A percentile compares a stretch with the other conserved stretches of the same genome.
Evolutionary conservation across 2,888 invertebrate species (phyloP).

Genomic region (Rhorus exstirpatorius): DNA sequence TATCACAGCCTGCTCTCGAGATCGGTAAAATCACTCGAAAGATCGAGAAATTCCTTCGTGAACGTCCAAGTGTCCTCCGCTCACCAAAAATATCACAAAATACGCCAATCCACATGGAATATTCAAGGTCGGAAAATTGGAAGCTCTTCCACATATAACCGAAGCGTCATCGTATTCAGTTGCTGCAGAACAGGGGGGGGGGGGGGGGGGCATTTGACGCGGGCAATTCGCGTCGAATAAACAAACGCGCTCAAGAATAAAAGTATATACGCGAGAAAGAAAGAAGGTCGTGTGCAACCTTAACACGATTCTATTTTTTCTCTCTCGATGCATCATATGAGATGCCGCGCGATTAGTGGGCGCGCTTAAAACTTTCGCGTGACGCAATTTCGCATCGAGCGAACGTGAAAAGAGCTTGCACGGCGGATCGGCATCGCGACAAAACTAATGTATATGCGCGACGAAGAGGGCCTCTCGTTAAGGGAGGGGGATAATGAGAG

Average conservation of each 20-base stretch:
- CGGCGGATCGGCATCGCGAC: too few relatives aligned
- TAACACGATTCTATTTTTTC: constrained; percentile 86
- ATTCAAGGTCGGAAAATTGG: constrained; percentile 48
- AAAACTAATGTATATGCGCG: too few relatives aligned
- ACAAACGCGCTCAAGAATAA: not conserved
- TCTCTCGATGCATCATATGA: constrained; percentile 80
- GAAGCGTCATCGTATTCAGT: constrained; percentile 8
- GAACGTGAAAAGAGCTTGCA: constrained; percentile 11
- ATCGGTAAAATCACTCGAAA: too few relatives aligned
- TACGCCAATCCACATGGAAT: constrained; percentile 7
- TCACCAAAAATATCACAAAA: constrained; percentile 6
- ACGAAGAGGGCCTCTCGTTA: constrained; percentile 14
- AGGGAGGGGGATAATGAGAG: constrained; percentile 28
- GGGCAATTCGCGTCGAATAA: too few relatives aligned
- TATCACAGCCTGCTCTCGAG: too few relatives aligned
- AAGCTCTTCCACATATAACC: constrained; percentile 38
- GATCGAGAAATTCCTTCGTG: too few relatives aligned
- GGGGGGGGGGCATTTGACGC: not conserved
- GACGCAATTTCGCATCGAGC: constrained; percentile 68
- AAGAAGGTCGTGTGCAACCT: constrained; percentile 80
- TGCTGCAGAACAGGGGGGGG: not conserved
- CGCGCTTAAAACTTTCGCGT: constrained; percentile 40
- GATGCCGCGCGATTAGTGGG: not conserved
- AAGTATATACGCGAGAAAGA: constrained; percentile 53
- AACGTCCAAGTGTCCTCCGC: too few relatives aligned